Base-by-base conservation (phyloP, 2,888 invertebrate genomes). In the Agriopis leucophaearia region DNA sequence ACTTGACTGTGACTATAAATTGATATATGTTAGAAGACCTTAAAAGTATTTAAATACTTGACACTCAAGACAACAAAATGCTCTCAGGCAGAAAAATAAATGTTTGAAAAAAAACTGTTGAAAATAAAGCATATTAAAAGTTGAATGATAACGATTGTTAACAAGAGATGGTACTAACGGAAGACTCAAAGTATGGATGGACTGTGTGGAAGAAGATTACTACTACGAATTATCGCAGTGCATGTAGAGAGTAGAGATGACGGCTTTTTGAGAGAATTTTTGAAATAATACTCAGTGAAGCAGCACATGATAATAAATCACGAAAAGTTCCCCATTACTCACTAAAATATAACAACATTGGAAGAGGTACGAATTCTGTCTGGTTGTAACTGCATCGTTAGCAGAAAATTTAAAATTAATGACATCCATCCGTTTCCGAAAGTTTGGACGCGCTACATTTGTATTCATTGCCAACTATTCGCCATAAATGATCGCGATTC, bases 371-470 rank as follows among this genome's bases (percentile, higher is more conserved):
- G 18, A 15, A 35, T 9, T 2, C 16, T 45, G 38, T 50, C 48
- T 50, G 50, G 15, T 54, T 47, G 12, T 10, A 62, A 62, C 62
- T 62, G 62, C 62, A 55, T 45, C 54, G 59, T 55, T 56, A 66
- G 60, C 65, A 58, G 60, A 58, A 48, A 63, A 68, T 69, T 72
- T 72, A 70, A 72, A 70, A 72, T 72, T 70, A 72, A 72, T 68
- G 72, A 47, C 63, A 50, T 38, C 57, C 65, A 68, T 72, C 70
- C 45, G 54, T 65, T 58, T 50, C 35, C 47, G 36, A 50, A 69
- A 69, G 63, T 72, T 72, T 72, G 54, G 10, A 16, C 44, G 47
- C 38, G 60, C 52, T 45, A 40, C 42, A 65, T 72, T 67, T 63
- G 67, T 70, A 70, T 69, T 67, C 64, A 69, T 59, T 59, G 59